Evolutionary conservation across 37 sponge, comb jelly and placozoan species (phyloP), one percentile per base, ranked within the genome.

Genomic region (Mnemiopsis leidyi): DNA sequence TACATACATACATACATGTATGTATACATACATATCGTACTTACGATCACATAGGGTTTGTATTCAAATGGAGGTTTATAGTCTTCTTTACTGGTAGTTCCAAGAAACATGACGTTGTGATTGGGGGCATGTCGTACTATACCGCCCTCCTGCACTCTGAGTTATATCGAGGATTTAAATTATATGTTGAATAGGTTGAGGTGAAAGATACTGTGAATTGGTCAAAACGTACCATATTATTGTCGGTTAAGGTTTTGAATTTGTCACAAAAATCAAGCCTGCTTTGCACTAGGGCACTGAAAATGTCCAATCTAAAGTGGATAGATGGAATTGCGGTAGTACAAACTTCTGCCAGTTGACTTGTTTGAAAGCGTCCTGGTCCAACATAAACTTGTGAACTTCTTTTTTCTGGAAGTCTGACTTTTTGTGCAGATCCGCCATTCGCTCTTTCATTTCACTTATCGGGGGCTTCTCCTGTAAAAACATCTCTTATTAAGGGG

Each of bases 351-450:
- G 0, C 90, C 90, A 85, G 13, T 85, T 18, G 90, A 40, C 24
- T n/a, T 38, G 33, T 33, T 85, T 85, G 48, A 85, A 85, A 38
- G 90, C 90, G 67, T 94, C 94, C 0, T 61, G 7, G n/a, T 61
- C 68, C 26, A 97, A 26, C 93, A 95, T 90, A 16, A 82, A n/a
- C 48, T 94, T 95, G 92, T 93, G 94, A 7, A 82, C 93, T 9
- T 94, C 92, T 48, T 93, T 93, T 0, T 69, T 93, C 71, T 95
- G 36, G 73, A 94, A 95, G 40, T 94, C 95, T 3, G 95, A 88
- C 76, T 95, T 95, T 30, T 92, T 69, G 75, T 94, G 93, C 9
- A 92, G 92, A 48, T 97, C 94, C 34, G 92, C 93, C 94, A 94
- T 95, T 28, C 95, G 93, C 35, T 92, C 94, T 61, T 93, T 92